phyloP scores from a whole-genome alignment of 2,888 invertebrate genomes.

The Nymphalis polychloros region DNA sequence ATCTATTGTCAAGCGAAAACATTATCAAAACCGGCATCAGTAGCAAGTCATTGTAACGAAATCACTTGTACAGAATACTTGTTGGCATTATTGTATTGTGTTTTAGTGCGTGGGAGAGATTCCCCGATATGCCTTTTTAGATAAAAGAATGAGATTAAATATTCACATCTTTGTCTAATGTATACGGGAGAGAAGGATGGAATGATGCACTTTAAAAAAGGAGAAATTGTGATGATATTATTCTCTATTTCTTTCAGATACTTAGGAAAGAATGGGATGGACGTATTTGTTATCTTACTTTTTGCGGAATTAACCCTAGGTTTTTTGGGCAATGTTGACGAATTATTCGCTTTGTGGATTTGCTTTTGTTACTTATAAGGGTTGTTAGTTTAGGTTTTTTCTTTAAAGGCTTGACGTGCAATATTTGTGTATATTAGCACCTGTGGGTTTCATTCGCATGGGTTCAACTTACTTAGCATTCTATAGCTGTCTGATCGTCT shows the following conservation, averaged over 20 bases:
- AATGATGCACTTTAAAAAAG: neutral
- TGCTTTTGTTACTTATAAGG: neutral
- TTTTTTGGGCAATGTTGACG: constrained; percentile 8
- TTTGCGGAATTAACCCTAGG: neutral
- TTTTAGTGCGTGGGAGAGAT: constrained; percentile 42
- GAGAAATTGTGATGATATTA: neutral
- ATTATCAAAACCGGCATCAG: constrained; percentile 32
- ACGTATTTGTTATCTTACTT: neutral
- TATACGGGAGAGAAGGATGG: neutral
- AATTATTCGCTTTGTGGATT: constrained; percentile 7
- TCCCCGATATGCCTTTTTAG: constrained; percentile 16
- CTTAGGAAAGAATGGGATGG: neutral
- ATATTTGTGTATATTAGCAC: constrained; percentile 4
- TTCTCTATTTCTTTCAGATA: neutral
- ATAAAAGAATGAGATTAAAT: constrained; percentile 11
- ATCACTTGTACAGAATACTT: constrained; percentile 38
- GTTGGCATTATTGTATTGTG: constrained; percentile 18
- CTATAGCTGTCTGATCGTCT: neutral
- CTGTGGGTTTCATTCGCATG: neutral
- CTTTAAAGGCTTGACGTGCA: constrained; percentile 5
- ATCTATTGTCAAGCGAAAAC: constrained; percentile 4
- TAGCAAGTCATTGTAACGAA: constrained; percentile 31
- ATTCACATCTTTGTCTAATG: neutral
- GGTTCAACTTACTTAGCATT: neutral
- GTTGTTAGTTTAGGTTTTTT: constrained; percentile 1